Conservation (phyloP, 1,140 invertebrate genomes). For the Diorhabda elongata region DNA sequence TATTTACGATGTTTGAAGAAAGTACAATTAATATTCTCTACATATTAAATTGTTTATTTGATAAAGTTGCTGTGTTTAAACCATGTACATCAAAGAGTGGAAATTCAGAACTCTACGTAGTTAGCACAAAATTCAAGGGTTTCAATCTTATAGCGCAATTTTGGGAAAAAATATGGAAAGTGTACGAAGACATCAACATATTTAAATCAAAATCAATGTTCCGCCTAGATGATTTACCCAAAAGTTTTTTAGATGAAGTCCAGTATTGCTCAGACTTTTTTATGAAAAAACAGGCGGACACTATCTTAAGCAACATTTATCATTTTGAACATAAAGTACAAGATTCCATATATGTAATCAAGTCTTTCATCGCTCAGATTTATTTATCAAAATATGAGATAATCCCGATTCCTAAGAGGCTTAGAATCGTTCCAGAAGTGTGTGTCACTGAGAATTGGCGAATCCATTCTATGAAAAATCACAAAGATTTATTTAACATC, state of each 20-base stretch:
- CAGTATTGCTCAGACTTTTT: constrained; percentile 60
- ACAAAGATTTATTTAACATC: constrained; percentile 8
- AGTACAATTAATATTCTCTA: constrained; percentile 75
- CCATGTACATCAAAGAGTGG: constrained; percentile 88
- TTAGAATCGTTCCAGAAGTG: constrained; percentile 21
- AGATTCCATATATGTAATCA: constrained; percentile 25
- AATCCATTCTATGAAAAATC: constrained; percentile 3
- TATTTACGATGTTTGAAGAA: constrained; percentile 88
- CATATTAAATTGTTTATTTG: constrained; percentile 71
- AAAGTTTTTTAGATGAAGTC: constrained; percentile 65
- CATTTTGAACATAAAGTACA: constrained; percentile 54
- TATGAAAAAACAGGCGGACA: constrained; percentile 59
- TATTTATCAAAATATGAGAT: constrained; percentile 33
- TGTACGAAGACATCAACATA: constrained; percentile 47
- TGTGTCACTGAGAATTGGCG: constrained; percentile 19
- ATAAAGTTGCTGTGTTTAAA: constrained; percentile 73
- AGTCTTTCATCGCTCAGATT: constrained; percentile 30
- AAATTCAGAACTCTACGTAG: constrained; percentile 89
- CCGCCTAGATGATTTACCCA: constrained; percentile 57
- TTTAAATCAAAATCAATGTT: constrained; percentile 54
- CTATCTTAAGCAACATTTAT: constrained; percentile 61
- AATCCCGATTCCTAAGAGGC: constrained; percentile 25
- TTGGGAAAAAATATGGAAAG: constrained; percentile 49
- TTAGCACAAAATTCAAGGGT: constrained; percentile 68
- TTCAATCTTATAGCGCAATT: constrained; percentile 46